A percentile compares a stretch with the other conserved stretches of the same genome.
Conservation (phyloP, 2,888 invertebrate genomes). For the Electrophaes corylata region DNA sequence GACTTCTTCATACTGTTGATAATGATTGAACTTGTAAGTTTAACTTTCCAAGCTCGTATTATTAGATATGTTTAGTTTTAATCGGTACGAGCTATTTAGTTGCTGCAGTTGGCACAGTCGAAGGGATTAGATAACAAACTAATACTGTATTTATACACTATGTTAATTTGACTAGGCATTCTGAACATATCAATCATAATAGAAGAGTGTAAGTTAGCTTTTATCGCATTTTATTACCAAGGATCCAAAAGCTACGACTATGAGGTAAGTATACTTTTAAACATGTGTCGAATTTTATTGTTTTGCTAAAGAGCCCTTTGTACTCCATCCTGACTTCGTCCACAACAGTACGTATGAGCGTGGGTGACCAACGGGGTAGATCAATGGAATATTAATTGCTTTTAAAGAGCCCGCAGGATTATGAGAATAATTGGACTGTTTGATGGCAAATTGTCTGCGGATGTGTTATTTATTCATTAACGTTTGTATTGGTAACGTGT, state of each 20-base stretch:
- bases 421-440: constrained; percentile 68
- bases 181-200: too few species aligned
- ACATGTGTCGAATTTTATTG: background rate
- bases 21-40: too few species aligned
- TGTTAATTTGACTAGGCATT: background rate
- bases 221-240: too few species aligned
- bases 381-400: constrained; percentile 49
- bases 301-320: background rate
- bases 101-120: constrained; percentile 1
- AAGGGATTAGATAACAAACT: background rate
- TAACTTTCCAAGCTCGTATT: too few species aligned
- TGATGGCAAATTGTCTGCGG: constrained; percentile 51
- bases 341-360: constrained; percentile 25
- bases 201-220: too few species aligned
- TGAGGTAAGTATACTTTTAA: too few species aligned
- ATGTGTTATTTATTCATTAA: constrained; percentile 41
- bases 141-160: background rate
- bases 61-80: too few species aligned
- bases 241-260: too few species aligned
- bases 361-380: constrained; percentile 42
- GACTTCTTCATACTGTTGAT: too few species aligned
- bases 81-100: too few species aligned
- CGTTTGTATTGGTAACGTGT: constrained; percentile 21
- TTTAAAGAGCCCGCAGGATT: constrained; percentile 58
- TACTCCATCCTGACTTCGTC: constrained; percentile 34